Evolutionary conservation across 2,113 vertebrate genomes (phyloP).

Genomic region (Macrotus californicus): DNA sequence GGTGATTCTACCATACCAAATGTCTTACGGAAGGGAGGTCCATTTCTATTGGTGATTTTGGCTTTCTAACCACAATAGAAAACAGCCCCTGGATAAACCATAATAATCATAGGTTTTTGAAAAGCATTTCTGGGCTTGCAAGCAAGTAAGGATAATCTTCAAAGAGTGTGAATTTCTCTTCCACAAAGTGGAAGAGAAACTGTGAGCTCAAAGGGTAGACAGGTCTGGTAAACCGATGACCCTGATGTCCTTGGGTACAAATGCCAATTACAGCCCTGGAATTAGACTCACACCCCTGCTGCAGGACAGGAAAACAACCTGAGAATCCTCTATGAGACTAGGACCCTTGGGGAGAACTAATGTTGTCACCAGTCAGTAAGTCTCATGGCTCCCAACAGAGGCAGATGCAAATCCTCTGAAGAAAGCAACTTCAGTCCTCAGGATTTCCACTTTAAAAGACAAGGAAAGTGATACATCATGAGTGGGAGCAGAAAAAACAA

Average conservation of each 20-base stretch:
- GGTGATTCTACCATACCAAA: not conserved
- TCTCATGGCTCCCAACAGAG: not conserved
- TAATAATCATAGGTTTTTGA: not conserved
- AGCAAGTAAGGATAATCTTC: not conserved
- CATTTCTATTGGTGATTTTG: not conserved
- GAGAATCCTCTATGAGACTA: not conserved
- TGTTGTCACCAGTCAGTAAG: not conserved
- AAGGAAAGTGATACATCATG: not conserved
- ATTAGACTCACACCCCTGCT: not conserved
- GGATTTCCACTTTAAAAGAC: not conserved
- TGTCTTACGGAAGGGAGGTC: not conserved
- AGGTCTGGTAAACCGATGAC: not conserved
- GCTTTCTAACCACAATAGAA: not conserved
- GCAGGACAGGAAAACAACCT: not conserved
- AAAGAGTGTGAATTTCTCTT: not conserved
- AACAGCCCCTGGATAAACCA: not conserved
- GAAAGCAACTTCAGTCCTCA: not conserved
- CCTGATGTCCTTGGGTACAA: not conserved
- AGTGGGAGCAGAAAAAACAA: not conserved
- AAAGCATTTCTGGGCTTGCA: slow-evolving; percentile 1
- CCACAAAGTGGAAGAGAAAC: not conserved
- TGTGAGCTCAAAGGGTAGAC: not conserved
- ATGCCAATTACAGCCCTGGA: not conserved
- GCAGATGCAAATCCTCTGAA: not conserved
- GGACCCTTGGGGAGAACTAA: not conserved